Evolutionary conservation across 2,888 invertebrate genomes (phyloP).

Genomic region (Athripsodes cinereus): DNA sequence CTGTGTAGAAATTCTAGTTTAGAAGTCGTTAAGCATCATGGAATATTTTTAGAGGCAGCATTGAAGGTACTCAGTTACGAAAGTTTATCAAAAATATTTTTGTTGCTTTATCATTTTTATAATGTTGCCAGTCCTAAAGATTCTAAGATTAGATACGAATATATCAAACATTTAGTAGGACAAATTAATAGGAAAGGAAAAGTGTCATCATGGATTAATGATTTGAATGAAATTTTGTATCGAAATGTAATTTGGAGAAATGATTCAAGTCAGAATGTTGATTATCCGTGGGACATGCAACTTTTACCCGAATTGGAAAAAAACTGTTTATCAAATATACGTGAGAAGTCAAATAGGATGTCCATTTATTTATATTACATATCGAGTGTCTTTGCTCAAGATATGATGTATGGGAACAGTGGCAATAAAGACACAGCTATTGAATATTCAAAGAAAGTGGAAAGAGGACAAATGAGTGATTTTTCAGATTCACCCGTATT

Average conservation of each 20-base stretch:
- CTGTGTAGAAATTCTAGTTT: slow-evolving; percentile 48
- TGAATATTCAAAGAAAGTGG: slow-evolving; percentile 47
- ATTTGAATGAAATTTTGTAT: slow-evolving; percentile 12
- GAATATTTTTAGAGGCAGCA: slow-evolving; percentile 36
- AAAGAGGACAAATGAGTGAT: slow-evolving; percentile 40
- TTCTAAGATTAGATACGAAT: slow-evolving; percentile 32
- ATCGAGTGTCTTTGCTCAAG: slow-evolving; percentile 28
- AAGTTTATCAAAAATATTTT: slow-evolving; percentile 21
- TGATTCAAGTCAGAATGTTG: background rate
- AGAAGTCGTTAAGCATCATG: slow-evolving; percentile 52
- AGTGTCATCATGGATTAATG: slow-evolving; percentile 6
- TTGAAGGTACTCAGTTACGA: background rate
- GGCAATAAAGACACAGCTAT: slow-evolving; percentile 38
- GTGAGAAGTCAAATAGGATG: slow-evolving; percentile 42
- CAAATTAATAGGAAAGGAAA: slow-evolving; percentile 3
- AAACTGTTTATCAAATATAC: slow-evolving; percentile 23
- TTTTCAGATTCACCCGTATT: slow-evolving; percentile 51
- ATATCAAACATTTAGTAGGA: slow-evolving; percentile 7
- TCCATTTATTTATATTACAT: slow-evolving; percentile 45
- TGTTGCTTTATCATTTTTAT: slow-evolving; percentile 39
- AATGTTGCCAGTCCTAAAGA: slow-evolving; percentile 37
- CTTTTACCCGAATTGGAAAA: slow-evolving; percentile 19
- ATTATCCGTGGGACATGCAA: slow-evolving; percentile 22
- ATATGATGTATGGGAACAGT: background rate
- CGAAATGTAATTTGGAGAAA: background rate